Evolutionary conservation across 2,888 invertebrate species (phyloP).

Genomic region (Dasypogon diadema): DNA sequence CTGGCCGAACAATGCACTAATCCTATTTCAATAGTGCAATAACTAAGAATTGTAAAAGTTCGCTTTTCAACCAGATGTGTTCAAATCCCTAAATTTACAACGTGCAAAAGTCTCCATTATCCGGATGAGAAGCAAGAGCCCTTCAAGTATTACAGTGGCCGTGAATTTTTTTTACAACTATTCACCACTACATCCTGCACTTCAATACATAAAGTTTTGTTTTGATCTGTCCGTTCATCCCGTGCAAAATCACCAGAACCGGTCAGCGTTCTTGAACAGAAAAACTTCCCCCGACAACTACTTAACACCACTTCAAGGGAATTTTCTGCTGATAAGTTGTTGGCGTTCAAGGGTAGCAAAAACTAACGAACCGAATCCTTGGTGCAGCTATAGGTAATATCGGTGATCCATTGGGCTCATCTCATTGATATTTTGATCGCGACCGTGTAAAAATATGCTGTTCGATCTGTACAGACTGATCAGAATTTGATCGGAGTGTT

Average conservation of each 20-base stretch:
- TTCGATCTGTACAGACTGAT: slow-evolving; percentile 60
- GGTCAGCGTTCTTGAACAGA: slow-evolving; percentile 11
- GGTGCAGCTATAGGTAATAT: slow-evolving; percentile 4
- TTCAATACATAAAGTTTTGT: too few species aligned
- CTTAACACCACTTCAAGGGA: slow-evolving; percentile 51
- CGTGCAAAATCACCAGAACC: slow-evolving; percentile 37
- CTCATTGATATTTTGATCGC: slow-evolving; percentile 69
- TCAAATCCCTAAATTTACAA: too few species aligned
- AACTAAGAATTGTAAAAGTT: too few species aligned
- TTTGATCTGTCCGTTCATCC: neutral
- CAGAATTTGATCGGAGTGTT: slow-evolving; percentile 45
- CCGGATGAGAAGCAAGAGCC: too few species aligned
- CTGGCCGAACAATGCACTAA: too few species aligned
- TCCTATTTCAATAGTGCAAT: too few species aligned
- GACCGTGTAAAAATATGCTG: slow-evolving; percentile 70
- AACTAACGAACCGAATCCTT: slow-evolving; percentile 28
- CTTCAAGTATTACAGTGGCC: too few species aligned
- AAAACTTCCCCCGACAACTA: slow-evolving; percentile 47
- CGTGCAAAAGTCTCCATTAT: too few species aligned
- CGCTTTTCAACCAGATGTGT: too few species aligned
- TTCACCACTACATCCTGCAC: too few species aligned
- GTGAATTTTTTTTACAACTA: too few species aligned
- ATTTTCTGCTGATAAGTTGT: slow-evolving; percentile 49
- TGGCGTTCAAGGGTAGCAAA: slow-evolving; percentile 45
- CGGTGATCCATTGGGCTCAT: slow-evolving; percentile 52